Evolutionary conservation across 2,797 vertebrate genomes (phyloP).

Genomic region (Sebastes umbrosus): DNA sequence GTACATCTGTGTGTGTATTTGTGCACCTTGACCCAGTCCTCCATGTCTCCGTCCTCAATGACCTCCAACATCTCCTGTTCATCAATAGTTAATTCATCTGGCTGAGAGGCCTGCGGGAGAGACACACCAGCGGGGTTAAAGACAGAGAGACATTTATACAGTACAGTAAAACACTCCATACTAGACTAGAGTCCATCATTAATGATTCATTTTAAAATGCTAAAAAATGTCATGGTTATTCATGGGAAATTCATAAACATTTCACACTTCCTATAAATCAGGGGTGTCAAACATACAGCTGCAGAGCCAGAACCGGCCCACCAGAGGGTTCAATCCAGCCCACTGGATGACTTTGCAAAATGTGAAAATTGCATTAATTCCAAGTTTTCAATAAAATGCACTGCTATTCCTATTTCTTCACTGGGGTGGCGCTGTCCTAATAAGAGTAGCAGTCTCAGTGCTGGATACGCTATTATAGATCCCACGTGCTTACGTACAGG

Average conservation of each 20-base stretch:
- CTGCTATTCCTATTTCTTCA: too few relatives aligned
- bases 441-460: too few relatives aligned
- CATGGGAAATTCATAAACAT: background rate
- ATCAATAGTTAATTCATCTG: slow-evolving; percentile 97
- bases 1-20: background rate
- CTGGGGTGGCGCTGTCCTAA: too few relatives aligned
- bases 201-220: background rate
- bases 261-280: background rate
- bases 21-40: slow-evolving; percentile 98
- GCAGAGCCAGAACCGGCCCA: too few relatives aligned
- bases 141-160: background rate
- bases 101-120: slow-evolving; percentile 90
- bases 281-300: background rate
- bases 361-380: too few relatives aligned
- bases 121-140: background rate
- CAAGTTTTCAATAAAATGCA: too few relatives aligned
- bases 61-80: slow-evolving; percentile 97
- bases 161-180: background rate
- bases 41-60: slow-evolving; percentile 99
- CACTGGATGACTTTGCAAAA: too few relatives aligned
- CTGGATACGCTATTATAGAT: too few relatives aligned
- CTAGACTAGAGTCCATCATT: background rate
- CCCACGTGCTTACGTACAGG: too few relatives aligned
- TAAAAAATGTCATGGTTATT: background rate
- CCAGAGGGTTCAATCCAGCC: too few relatives aligned